Conservation (phyloP, 2,888 invertebrate genomes). For the Carterocephalus palaemon region DNA sequence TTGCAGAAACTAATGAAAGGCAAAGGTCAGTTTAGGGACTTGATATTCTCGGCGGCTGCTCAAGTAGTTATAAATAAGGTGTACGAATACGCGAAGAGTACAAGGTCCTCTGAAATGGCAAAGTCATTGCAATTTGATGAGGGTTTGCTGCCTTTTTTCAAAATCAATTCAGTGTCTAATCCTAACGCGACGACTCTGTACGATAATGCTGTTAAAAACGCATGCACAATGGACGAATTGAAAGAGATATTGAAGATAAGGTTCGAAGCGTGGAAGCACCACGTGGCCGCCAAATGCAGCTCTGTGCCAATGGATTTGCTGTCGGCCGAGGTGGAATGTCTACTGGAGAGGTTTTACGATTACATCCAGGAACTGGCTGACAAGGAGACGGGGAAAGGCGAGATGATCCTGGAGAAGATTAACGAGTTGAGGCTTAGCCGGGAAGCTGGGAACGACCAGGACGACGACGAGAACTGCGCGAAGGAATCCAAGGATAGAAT, state of each 20-base stretch:
- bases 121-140: conserved; percentile 56
- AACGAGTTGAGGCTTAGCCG: conserved; percentile 48
- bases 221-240: conserved; percentile 59
- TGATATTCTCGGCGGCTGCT: conserved; percentile 60
- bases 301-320: conserved; percentile 57
- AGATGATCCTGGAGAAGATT: conserved; percentile 55
- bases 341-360: conserved; percentile 62
- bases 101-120: conserved; percentile 54
- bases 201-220: conserved; percentile 64
- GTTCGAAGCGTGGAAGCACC: conserved; percentile 62
- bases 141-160: conserved; percentile 46
- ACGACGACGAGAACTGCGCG: conserved; percentile 41
- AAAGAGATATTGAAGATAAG: conserved; percentile 52
- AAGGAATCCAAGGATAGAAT: conserved; percentile 58
- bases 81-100: conserved; percentile 61
- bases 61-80: conserved; percentile 68
- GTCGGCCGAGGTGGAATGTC: conserved; percentile 59
- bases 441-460: conserved; percentile 36
- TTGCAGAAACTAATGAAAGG: conserved; percentile 51
- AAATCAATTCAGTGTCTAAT: conserved; percentile 43
- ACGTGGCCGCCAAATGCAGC: conserved; percentile 56
- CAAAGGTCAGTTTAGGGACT: conserved; percentile 58
- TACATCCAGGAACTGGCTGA: conserved; percentile 60
- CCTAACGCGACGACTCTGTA: conserved; percentile 54
- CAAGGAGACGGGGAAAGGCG: conserved; percentile 53